These are phyloP conservation scores for Hormiphora californensis DNA, from an alignment of 37 sponge, comb jelly and placozoan species.

Conservation along the genomic window DNA sequence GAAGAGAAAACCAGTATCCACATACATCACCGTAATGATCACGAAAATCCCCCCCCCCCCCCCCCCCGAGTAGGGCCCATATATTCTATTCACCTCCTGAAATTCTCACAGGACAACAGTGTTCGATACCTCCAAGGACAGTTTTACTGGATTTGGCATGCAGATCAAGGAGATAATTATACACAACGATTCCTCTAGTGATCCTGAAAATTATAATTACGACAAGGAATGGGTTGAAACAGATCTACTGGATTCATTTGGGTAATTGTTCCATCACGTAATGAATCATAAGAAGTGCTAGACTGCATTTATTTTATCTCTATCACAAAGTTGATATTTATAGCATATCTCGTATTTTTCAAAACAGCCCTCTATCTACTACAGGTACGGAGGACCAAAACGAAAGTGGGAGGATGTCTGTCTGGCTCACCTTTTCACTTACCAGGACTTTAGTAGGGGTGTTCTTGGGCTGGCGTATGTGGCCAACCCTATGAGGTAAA, in stretches of 20 bases:
- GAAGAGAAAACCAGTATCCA: too few species aligned
- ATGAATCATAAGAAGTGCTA: too few species aligned
- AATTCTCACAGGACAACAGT: not conserved
- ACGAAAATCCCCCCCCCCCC: too few species aligned
- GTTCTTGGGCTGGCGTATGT: slow-evolving; percentile 76
- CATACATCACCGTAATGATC: too few species aligned
- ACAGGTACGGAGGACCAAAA: too few species aligned
- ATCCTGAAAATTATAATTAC: not conserved
- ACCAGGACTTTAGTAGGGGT: slow-evolving; percentile 54
- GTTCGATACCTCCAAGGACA: slow-evolving; percentile 5
- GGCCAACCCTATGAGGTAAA: slow-evolving; percentile 55
- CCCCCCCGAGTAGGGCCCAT: too few species aligned
- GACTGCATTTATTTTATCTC: too few species aligned
- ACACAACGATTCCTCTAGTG: not conserved
- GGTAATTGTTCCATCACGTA: not conserved
- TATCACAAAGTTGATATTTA: too few species aligned
- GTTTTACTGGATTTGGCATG: slow-evolving; percentile 43
- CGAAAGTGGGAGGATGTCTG: slow-evolving; percentile 67
- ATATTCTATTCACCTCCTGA: too few species aligned
- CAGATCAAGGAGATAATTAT: slow-evolving; percentile 24
- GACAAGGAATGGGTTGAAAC: not conserved
- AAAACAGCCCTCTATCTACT: too few species aligned
- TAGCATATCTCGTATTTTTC: too few species aligned
- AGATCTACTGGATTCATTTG: slow-evolving; percentile 11
- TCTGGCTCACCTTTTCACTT: slow-evolving; percentile 72